phyloP scores from a whole-genome alignment of 2,888 invertebrate species.

The Cantharis flavilabris region DNA sequence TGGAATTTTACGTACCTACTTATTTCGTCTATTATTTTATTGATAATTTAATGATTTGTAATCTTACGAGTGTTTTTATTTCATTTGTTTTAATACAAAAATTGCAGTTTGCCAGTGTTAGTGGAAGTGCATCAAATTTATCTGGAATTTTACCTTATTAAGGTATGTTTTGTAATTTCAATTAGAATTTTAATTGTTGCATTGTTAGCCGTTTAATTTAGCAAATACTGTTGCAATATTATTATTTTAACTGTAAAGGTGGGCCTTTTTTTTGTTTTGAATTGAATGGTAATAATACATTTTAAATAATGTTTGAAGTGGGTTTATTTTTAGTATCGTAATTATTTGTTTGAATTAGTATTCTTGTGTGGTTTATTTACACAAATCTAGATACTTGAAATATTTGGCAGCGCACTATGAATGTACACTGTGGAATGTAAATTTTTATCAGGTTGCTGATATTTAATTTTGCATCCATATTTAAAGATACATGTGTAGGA shows the following conservation, averaged over 20 bases:
- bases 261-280: neutral
- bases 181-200: neutral
- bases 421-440: neutral
- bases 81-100: slow-evolving; percentile 39
- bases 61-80: neutral
- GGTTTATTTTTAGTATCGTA: slow-evolving; percentile 2
- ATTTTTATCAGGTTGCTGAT: neutral
- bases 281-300: neutral
- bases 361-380: neutral
- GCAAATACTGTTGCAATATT: neutral
- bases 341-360: neutral
- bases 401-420: neutral
- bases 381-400: neutral
- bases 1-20: slow-evolving; percentile 3
- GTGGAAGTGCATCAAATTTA: slow-evolving; percentile 14
- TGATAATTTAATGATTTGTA: neutral
- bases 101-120: slow-evolving; percentile 5
- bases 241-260: neutral
- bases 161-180: slow-evolving; percentile 8
- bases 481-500: neutral
- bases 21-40: neutral
- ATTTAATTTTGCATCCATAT: neutral
- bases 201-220: neutral
- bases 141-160: slow-evolving; percentile 16
- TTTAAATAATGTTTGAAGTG: neutral